Base-by-base conservation (phyloP, 2,113 vertebrate species). In the Saccopteryx leptura region DNA sequence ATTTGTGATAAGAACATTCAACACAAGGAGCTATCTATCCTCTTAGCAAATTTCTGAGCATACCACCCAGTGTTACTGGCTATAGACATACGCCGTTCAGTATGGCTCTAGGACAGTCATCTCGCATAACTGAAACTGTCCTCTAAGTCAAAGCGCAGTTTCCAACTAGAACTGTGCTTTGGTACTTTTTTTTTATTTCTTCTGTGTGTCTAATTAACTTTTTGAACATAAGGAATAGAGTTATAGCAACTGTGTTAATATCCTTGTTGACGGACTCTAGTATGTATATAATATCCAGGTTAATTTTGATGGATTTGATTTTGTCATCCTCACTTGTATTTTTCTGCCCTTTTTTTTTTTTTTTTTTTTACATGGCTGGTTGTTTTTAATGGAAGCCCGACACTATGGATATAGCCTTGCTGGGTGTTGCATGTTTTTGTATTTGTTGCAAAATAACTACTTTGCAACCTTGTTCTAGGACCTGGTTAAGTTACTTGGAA, bases 391-490 rank as follows among this genome's bases (percentile, higher is more conserved):
- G 23, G n/a, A 50, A 39, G 63, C 8, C 31, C 78, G 69, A 39
- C 11, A 52, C 39, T 52, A 56, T 39, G 18, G 24, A 50, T 17
- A 17, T 52, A 50, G 48, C 17, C 1, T 78, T 78, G 3, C 58
- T 23, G 11, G 19, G 3, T 39, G 9, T 5, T 74, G 46, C 33
- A n/a, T 52, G 23, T 9, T 75, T 90, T 85, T 63, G 23, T 17
- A 14, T 23, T 69, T 61, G n/a, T n/a, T n/a, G n/a, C n/a, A n/a
- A 54, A 66, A 24, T 71, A 76, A 72, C 12, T 21, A 18, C 61
- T 68, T 81, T 91, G 72, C 17, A 80, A 21, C 26, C 74, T 94
- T 80, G 18, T 79, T 94, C 39, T n/a, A 39, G 71, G 19, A 76
- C 7, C 48, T n/a, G 18, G 54, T 39, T 71, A 26, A 31, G 1